Conservation (phyloP, 2,888 invertebrate genomes). For the Danaus chrysippus region DNA sequence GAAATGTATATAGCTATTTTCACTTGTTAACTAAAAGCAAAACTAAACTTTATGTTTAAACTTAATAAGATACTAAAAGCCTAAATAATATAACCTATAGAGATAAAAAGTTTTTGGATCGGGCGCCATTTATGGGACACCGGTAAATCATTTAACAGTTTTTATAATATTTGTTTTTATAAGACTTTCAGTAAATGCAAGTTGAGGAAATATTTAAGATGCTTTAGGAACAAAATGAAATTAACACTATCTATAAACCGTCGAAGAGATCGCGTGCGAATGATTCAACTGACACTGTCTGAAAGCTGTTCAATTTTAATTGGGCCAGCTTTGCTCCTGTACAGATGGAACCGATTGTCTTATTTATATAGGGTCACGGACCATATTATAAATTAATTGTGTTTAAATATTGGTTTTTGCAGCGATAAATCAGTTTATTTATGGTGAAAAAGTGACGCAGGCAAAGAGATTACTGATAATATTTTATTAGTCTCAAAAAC, state of each 20-base stretch:
- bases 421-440: neutral
- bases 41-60: no score
- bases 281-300: conserved; percentile 65
- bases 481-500: no score
- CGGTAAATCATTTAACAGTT: conserved; percentile 42
- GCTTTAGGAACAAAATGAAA: conserved; percentile 52
- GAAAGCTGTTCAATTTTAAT: conserved; percentile 75
- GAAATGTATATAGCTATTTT: no score
- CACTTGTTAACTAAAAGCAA: no score
- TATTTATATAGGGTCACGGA: conserved; percentile 69
- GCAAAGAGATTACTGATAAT: no score
- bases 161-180: conserved; percentile 20
- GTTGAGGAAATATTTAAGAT: conserved; percentile 24
- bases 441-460: no score
- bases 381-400: conserved; percentile 39
- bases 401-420: neutral
- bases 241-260: conserved; percentile 73
- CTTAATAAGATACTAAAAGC: no score
- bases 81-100: no score
- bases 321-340: conserved; percentile 67
- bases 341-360: conserved; percentile 63
- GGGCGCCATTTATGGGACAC: no score
- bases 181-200: conserved; percentile 9
- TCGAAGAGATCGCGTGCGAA: conserved; percentile 70
- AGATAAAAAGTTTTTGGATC: no score